Conservation (phyloP, 2,888 invertebrate species). For the Oxystoma pomonae region DNA sequence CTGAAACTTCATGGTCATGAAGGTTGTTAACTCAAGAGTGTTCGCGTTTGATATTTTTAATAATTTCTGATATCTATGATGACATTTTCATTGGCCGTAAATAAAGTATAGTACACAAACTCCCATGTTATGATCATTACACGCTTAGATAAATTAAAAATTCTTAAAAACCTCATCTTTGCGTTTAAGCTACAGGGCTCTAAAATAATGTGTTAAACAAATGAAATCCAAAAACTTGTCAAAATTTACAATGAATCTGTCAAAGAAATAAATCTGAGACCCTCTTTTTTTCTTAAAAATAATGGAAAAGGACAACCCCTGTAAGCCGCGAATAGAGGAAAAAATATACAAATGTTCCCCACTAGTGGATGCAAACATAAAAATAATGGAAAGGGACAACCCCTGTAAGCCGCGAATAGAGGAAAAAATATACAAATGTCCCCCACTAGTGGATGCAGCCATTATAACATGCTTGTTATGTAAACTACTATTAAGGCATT, state of each 20-base stretch:
- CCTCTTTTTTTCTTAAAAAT: conserved; percentile 19
- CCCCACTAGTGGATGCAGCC: conserved; percentile 25
- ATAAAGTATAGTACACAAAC: too few species aligned
- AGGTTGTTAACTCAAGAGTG: too few species aligned
- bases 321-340: conserved; percentile 31
- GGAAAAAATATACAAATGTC: conserved; percentile 32
- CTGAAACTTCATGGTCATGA: too few species aligned
- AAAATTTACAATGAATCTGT: conserved; percentile 30
- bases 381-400: conserved; percentile 30
- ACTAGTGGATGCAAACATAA: conserved; percentile 26
- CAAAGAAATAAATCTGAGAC: conserved; percentile 20
- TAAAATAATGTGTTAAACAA: conserved; percentile 30
- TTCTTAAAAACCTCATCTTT: too few species aligned
- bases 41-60: too few species aligned
- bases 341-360: conserved; percentile 30
- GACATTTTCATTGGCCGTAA: too few species aligned
- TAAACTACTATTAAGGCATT: too few species aligned
- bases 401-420: conserved; percentile 31
- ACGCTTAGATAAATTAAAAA: too few species aligned
- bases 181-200: too few species aligned
- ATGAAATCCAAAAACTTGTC: conserved; percentile 27
- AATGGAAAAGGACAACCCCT: conserved; percentile 31
- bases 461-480: too few species aligned
- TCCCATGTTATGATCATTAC: too few species aligned
- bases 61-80: too few species aligned